These are phyloP conservation scores for Ia io DNA, from an alignment of 2,113 vertebrate genomes.

Conservation along the genomic window DNA sequence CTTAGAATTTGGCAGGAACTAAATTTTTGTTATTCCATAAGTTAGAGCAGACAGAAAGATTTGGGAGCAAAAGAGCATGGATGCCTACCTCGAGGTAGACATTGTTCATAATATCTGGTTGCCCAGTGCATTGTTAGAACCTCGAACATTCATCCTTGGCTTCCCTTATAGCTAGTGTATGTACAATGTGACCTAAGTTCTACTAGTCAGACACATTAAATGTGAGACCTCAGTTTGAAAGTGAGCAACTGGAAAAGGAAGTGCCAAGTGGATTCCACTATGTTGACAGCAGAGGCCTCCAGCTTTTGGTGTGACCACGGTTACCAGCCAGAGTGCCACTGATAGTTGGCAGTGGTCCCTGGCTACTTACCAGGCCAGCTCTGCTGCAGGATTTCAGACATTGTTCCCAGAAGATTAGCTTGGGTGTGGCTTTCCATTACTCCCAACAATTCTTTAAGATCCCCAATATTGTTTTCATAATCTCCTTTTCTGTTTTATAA, in stretches of 20 bases:
- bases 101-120: neutral
- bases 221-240: neutral
- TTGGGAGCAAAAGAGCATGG: neutral
- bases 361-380: neutral
- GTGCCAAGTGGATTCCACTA: fast-evolving
- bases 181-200: neutral
- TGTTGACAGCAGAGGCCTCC: neutral
- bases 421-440: neutral
- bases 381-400: neutral
- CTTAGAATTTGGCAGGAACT: constrained; percentile 62
- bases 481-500: neutral
- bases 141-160: neutral
- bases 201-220: neutral
- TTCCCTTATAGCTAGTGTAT: neutral
- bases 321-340: neutral
- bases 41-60: constrained; percentile 49
- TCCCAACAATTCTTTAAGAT: neutral
- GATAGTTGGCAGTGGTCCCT: fast-evolving
- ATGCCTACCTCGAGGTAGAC: neutral
- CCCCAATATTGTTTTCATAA: neutral
- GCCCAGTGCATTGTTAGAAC: neutral
- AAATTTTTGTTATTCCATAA: constrained; percentile 56
- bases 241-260: neutral
- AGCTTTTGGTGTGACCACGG: neutral
- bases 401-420: neutral